These are phyloP conservation scores for Hydrotaea cyrtoneurina DNA, from an alignment of 2,888 invertebrate genomes.

Conservation along the genomic window DNA sequence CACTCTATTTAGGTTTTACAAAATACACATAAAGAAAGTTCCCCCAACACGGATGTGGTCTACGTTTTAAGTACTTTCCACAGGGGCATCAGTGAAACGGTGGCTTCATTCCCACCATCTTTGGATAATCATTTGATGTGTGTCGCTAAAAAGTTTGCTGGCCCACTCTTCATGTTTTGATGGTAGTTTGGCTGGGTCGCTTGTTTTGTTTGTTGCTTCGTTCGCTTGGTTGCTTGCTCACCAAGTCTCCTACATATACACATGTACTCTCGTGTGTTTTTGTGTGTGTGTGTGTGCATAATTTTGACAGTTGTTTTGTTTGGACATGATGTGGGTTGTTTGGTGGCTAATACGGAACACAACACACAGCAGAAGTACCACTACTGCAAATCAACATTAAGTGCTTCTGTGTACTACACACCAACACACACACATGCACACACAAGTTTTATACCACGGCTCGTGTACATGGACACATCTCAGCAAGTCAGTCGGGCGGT, in stretches of 20 bases:
- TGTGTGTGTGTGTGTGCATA: not conserved
- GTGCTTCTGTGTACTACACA: not conserved
- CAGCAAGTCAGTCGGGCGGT: no score
- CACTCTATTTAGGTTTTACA: no score
- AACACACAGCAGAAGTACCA: not conserved
- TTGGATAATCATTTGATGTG: not conserved
- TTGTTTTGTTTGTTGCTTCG: slow-evolving; percentile 26
- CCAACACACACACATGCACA: no score
- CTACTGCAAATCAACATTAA: not conserved
- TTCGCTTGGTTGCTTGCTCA: slow-evolving; percentile 20
- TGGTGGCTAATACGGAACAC: slow-evolving; percentile 14
- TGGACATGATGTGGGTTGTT: slow-evolving; percentile 34
- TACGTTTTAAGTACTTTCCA: no score
- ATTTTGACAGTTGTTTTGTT: slow-evolving; percentile 15
- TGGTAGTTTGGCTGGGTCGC: not conserved
- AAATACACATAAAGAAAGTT: no score
- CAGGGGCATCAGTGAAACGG: no score
- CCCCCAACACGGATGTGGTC: no score
- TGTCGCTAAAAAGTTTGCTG: slow-evolving; percentile 33
- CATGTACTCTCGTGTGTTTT: no score
- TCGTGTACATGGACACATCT: no score
- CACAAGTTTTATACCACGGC: no score
- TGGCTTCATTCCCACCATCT: slow-evolving; percentile 14
- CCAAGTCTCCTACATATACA: not conserved
- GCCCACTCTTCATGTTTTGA: slow-evolving; percentile 45